Evolutionary conservation across 2,888 invertebrate genomes (phyloP).

Genomic region (Apamea epomidion): DNA sequence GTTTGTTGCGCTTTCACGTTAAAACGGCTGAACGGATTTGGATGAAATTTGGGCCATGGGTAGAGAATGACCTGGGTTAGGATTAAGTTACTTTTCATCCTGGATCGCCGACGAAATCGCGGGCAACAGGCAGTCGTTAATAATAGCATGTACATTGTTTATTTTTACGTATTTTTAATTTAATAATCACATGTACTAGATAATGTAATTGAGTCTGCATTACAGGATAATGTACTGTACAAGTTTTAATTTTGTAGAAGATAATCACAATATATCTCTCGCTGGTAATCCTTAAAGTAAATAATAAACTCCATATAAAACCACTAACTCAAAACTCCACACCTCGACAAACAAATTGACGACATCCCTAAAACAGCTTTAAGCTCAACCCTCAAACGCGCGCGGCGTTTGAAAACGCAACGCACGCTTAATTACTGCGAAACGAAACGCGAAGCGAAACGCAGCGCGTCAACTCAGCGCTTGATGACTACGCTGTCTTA

Average conservation of each 20-base stretch:
- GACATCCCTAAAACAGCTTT: conserved; percentile 45
- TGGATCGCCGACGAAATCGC: too few species aligned
- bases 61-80: too few species aligned
- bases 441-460: conserved; percentile 58
- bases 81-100: too few species aligned
- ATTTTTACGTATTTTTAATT: background rate
- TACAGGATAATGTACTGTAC: background rate
- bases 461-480: conserved; percentile 52
- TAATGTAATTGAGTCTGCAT: background rate
- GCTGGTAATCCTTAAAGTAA: background rate
- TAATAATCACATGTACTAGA: background rate
- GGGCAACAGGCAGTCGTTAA: too few species aligned
- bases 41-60: too few species aligned
- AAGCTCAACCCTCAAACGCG: conserved; percentile 55
- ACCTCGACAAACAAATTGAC: conserved; percentile 9
- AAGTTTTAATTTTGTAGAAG: background rate
- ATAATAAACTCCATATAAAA: background rate
- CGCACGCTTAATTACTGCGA: conserved; percentile 80
- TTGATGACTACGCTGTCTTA: conserved; percentile 67
- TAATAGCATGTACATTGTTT: background rate
- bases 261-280: background rate
- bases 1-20: too few species aligned
- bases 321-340: background rate
- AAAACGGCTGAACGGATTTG: too few species aligned
- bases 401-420: conserved; percentile 71